Conservation (phyloP, 1,140 invertebrate species). For the Lutraria rhynchaena region DNA sequence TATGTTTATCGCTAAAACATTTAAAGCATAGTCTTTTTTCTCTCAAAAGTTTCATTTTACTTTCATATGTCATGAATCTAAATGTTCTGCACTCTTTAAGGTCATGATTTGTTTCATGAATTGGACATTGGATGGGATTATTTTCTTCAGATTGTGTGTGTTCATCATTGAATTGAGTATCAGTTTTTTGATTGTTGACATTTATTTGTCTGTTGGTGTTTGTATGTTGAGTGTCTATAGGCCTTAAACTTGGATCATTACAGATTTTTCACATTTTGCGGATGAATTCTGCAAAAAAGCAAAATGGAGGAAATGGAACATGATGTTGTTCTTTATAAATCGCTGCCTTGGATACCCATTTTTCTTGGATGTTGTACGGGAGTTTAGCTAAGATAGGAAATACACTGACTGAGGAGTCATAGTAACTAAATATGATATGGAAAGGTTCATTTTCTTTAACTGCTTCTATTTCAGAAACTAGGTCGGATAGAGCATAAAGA, state of each 20-base stretch:
- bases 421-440: not conserved
- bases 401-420: not conserved
- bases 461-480: conserved; percentile 60
- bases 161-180: no score
- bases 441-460: conserved; percentile 29
- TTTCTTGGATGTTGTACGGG: conserved; percentile 51
- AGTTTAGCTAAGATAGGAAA: conserved; percentile 53
- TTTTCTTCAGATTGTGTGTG: not conserved
- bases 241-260: conserved; percentile 49
- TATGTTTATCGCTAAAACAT: no score
- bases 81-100: no score
- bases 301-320: conserved; percentile 47
- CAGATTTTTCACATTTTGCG: conserved; percentile 27
- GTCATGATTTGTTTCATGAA: no score
- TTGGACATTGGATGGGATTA: no score
- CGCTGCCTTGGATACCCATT: conserved; percentile 44
- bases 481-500: conserved; percentile 59
- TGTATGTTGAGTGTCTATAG: not conserved
- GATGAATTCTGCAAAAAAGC: conserved; percentile 51
- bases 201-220: not conserved
- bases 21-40: not conserved
- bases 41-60: no score
- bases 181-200: no score
- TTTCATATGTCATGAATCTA: no score
- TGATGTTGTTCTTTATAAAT: conserved; percentile 31